Conservation (phyloP, 2,113 vertebrate genomes). For the Puma concolor region DNA sequence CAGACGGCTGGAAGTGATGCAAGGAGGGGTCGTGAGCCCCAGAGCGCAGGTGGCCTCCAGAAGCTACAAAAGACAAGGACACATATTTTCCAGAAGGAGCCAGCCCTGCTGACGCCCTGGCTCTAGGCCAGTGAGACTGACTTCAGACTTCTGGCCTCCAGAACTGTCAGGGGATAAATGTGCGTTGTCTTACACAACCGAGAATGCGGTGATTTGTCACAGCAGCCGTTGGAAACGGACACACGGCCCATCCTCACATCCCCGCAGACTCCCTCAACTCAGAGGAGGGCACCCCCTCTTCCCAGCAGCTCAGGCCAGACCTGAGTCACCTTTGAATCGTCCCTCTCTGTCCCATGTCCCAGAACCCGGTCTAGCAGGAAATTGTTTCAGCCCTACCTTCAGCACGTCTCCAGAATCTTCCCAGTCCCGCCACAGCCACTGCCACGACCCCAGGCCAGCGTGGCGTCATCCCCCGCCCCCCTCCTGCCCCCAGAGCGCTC, state of each 20-base stretch:
- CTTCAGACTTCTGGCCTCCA: not conserved
- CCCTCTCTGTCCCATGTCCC: not conserved
- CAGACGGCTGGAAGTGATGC: not conserved
- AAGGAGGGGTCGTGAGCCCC: not conserved
- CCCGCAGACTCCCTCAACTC: not conserved
- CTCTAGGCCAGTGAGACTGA: not conserved
- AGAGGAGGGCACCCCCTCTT: not conserved
- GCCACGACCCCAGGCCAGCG: not conserved
- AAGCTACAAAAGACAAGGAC: not conserved
- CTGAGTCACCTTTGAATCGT: not conserved
- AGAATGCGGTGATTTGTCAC: rapidly evolving
- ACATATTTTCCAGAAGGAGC: not conserved
- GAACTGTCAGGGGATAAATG: too few relatives aligned
- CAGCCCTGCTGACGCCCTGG: not conserved
- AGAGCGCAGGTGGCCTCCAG: not conserved
- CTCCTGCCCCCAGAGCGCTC: too few relatives aligned
- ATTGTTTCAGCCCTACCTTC: not conserved
- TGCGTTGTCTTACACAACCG: too few relatives aligned
- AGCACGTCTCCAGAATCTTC: not conserved
- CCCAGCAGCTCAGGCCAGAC: not conserved
- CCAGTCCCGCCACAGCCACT: rapidly evolving
- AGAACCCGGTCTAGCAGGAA: not conserved
- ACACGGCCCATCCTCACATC: rapidly evolving
- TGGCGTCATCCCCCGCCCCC: rapidly evolving
- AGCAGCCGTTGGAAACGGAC: rapidly evolving